Evolutionary conservation across 2,797 vertebrate genomes (phyloP), one percentile per base, ranked within the genome.

Genomic region (Siniperca obscura): DNA sequence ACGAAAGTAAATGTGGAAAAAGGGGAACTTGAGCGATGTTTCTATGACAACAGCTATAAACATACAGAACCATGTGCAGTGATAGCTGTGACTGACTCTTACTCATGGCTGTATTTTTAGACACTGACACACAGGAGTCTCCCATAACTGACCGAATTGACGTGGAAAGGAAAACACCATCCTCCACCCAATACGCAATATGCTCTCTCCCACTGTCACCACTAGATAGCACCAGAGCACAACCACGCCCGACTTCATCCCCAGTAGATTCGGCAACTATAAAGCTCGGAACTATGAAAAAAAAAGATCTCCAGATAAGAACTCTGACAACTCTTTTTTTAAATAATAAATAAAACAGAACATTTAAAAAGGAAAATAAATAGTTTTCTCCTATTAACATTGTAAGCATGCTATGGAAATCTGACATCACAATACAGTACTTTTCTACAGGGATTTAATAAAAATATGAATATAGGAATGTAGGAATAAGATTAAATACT

Each of bases 51-150:
- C 89, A 14, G 42, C 76, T 64, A 67, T 34, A 91, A 93, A 94
- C 89, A 93, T 7, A 90, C 75, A 76, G 76, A 81, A 73, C 80
- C 74, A 71, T 83, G 86, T 86, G 82, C 56, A 25, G 66, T 2
- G 70, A 68, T 52, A 13, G 70, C 72, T 65, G 57, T 64, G 73
- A 85, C 60, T 83, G 71, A 62, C 69, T 87, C 80, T 92, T 84
- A 94, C 84, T 92, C 90, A 93, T 21, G 10, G 50, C 34, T 80
- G 69, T 94, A 94, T 94, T 94, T 93, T 90, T 94, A 93, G 89
- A 86, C 8, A 0, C 19, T 7, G 42, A 74, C 71, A 38, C 9
- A 0, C 34, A 36, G 84, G 85, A 81, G 84, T 84, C 78, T 88
- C 76, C 76, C n/a, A 14, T 76, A 53, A 82, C 69, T 65, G 80